These are phyloP conservation scores for Glossophaga mutica DNA, from an alignment of 2,797 vertebrate genomes.

Conservation along the genomic window DNA sequence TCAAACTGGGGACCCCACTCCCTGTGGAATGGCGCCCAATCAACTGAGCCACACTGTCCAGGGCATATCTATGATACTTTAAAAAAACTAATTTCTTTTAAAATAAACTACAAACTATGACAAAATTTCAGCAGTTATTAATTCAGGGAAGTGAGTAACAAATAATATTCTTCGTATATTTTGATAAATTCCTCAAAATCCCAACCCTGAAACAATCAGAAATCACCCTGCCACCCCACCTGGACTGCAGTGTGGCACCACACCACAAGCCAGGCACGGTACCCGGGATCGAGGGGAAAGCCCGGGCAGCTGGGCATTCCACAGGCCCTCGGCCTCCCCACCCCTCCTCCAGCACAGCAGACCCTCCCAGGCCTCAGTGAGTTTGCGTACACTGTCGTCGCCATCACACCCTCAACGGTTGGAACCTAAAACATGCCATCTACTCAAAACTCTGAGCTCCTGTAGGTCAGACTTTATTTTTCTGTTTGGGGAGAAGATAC, in stretches of 20 bases:
- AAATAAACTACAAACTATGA: slow-evolving; percentile 1
- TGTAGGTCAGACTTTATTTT: not conserved
- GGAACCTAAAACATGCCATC: not conserved
- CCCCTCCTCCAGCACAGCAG: fast-evolving
- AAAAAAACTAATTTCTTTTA: not conserved
- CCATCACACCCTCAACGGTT: not conserved
- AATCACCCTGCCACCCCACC: not conserved
- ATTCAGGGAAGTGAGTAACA: not conserved
- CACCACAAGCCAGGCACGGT: not conserved
- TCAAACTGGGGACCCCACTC: too few species aligned
- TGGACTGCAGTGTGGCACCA: not conserved
- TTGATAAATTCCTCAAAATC: not conserved
- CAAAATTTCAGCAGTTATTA: not conserved
- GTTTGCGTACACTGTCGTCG: too few species aligned
- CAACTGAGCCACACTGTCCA: too few species aligned
- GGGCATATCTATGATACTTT: not conserved
- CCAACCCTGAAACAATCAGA: not conserved
- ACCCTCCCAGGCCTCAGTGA: not conserved
- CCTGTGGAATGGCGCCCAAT: too few species aligned
- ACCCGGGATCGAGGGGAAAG: not conserved
- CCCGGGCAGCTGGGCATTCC: not conserved
- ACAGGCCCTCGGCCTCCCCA: not conserved
- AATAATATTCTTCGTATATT: not conserved
- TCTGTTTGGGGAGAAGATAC: not conserved
- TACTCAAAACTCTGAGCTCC: not conserved